A percentile compares a stretch with the other conserved stretches of the same genome.
Conservation (phyloP, 2,797 vertebrate species). For the Hemitrygon akajei region DNA sequence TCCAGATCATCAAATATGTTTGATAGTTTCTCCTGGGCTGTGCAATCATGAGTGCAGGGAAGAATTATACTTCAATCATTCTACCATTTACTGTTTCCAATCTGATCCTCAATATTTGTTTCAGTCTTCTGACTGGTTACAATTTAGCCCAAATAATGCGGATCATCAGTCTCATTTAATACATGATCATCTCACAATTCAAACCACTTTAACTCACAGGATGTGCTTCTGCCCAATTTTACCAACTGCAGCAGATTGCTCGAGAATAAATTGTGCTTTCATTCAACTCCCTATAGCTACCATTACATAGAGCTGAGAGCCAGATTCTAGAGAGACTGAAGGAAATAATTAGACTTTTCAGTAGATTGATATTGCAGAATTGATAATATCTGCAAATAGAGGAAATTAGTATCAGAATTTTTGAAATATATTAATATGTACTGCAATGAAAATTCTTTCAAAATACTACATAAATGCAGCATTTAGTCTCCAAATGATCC, state of each 20-base stretch:
- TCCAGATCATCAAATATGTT: not conserved
- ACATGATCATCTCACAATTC: conserved; percentile 31
- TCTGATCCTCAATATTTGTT: conserved; percentile 25
- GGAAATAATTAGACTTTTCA: not conserved
- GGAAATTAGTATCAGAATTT: not conserved
- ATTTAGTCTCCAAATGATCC: not conserved
- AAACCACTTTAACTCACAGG: conserved; percentile 8
- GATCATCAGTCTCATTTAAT: conserved; percentile 35
- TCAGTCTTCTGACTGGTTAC: not conserved
- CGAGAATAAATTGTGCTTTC: not conserved
- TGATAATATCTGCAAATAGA: not conserved
- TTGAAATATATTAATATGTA: not conserved
- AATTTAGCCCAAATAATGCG: conserved; percentile 25
- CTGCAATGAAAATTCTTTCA: not conserved
- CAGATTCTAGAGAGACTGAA: not conserved
- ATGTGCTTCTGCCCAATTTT: not conserved
- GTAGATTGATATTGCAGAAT: not conserved
- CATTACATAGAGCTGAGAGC: not conserved
- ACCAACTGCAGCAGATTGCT: conserved; percentile 19
- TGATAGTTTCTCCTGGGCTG: not conserved
- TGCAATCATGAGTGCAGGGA: not conserved
- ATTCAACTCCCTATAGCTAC: not conserved
- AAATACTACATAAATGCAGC: not conserved
- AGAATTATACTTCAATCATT: conserved; percentile 19
- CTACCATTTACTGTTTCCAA: conserved; percentile 25